Base-by-base conservation (phyloP, 1,140 invertebrate species). In the Lineus longissimus region DNA sequence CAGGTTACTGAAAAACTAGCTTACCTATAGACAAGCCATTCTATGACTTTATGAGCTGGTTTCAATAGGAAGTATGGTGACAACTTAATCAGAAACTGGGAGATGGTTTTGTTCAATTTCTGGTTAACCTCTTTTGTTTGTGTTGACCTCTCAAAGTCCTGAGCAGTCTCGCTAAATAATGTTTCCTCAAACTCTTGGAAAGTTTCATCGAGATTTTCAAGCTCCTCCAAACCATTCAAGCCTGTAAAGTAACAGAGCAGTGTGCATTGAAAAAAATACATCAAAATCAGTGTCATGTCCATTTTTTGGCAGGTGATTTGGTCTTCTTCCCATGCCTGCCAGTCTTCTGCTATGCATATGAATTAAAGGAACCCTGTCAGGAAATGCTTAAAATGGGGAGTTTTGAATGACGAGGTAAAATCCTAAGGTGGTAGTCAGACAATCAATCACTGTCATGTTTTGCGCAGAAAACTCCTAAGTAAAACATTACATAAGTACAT, bases 1-100 rank as follows among this genome's bases (percentile, higher is more conserved):
- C n/a, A n/a, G n/a, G n/a, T n/a, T n/a, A n/a, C n/a, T n/a, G n/a
- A n/a, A n/a, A n/a, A n/a, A n/a, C n/a, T n/a, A n/a, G 47, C 25
- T 47, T 77, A 86, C 84, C 85, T 84, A 65, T 90, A 86, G 55
- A 97, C 87, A 1, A 98, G 83, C 95, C 94, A 97, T 85, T 97
- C 95, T 27, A 97, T 78, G 23, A 91, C 88, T 85, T 95, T 92
- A 62, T 95, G 91, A 11, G 93, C 86, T 15, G 90, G 86, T 74
- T 89, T 89, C 0, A 94, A 77, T 36, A 93, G 78, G 71, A 97
- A 89, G 78, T 94, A 96, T 4, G 94, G 94, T 0, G 93, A 92
- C 11, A 95, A 68, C 40, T 89, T 81, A 40, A 89, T 77, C 0
- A 97, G 77, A 82, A 96, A 97, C 63, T 88, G 87, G 56, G 87